phyloP scores from a whole-genome alignment of 2,888 invertebrate genomes.

The Lasioglossum marginatum region DNA sequence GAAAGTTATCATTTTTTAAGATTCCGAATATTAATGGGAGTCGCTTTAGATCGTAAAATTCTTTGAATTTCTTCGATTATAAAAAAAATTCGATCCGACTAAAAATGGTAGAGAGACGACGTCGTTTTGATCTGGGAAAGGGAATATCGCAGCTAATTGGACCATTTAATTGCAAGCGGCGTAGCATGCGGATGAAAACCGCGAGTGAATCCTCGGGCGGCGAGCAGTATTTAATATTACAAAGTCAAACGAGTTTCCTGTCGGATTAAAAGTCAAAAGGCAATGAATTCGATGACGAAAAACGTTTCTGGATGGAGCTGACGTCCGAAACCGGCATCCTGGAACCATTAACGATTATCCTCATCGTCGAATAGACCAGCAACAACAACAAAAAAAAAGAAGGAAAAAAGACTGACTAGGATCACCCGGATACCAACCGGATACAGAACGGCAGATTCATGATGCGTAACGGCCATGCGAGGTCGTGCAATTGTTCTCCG shows the following conservation, averaged over 20 bases:
- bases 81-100: not conserved
- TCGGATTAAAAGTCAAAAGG: not conserved
- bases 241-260: conserved; percentile 4
- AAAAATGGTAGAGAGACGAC: not conserved
- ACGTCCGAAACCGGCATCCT: conserved; percentile 10
- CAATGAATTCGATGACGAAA: not conserved
- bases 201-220: not conserved
- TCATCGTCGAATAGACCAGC: conserved; percentile 5
- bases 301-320: not conserved
- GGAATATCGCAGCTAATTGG: not conserved
- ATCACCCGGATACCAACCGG: conserved; percentile 57
- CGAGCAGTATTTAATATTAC: not conserved
- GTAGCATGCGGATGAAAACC: not conserved
- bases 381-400: not conserved
- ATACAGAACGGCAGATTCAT: conserved; percentile 60
- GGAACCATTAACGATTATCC: conserved; percentile 36
- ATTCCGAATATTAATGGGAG: no score
- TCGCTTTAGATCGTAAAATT: no score
- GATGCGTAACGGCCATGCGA: conserved; percentile 66
- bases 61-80: no score
- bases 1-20: no score
- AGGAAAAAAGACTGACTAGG: conserved; percentile 39
- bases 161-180: not conserved
- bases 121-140: not conserved
- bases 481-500: conserved; percentile 63